Conservation (phyloP, 2,888 invertebrate species). For the Aproaerema taeniolella region DNA sequence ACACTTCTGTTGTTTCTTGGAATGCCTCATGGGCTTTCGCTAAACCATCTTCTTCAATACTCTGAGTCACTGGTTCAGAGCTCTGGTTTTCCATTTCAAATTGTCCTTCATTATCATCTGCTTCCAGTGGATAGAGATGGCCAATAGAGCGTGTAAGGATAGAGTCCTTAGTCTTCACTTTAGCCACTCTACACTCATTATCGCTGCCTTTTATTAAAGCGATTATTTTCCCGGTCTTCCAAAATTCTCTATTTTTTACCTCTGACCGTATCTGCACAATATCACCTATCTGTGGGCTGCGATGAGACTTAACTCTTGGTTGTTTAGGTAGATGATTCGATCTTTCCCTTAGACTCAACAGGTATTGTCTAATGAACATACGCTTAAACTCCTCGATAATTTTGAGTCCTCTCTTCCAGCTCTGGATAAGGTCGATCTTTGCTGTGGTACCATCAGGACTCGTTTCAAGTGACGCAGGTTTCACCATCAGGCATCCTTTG, state of each 20-base stretch:
- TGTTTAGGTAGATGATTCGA: background rate
- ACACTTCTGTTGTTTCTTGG: background rate
- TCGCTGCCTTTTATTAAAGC: background rate
- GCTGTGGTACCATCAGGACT: background rate
- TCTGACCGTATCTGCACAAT: background rate
- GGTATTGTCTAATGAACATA: constrained; percentile 8
- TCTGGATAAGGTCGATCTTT: background rate
- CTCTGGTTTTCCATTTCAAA: background rate
- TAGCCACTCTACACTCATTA: background rate
- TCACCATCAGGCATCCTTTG: background rate
- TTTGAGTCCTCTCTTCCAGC: constrained; percentile 8
- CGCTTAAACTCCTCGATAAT: constrained; percentile 8
- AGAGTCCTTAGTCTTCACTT: background rate
- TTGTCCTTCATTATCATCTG: background rate
- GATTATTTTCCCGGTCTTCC: background rate
- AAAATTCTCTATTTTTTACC: background rate
- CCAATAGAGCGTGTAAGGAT: background rate
- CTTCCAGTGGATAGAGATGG: constrained; percentile 1
- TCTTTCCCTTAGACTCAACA: background rate
- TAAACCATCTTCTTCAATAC: background rate
- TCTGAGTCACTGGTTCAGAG: background rate
- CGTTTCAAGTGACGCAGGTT: background rate
- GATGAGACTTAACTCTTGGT: constrained; percentile 1
- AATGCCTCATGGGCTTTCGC: background rate
- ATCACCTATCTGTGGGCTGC: background rate